Conservation (phyloP, 2,888 invertebrate species). For the Brachynemurus nebulosus region DNA sequence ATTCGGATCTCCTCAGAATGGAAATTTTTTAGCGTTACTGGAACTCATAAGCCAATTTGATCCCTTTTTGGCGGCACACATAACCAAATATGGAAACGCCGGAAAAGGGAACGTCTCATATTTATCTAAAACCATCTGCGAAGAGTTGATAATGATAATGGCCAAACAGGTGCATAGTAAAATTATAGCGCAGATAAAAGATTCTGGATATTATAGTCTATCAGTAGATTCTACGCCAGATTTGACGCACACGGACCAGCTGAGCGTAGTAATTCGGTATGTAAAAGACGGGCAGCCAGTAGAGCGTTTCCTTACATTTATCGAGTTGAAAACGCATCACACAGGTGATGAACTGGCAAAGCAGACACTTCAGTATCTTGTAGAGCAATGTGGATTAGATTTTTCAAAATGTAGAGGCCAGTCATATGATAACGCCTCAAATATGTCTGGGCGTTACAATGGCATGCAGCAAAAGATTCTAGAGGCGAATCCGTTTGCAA, state of each 20-base stretch:
- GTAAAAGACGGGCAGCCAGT: slow-evolving; percentile 10
- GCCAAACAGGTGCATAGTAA: background rate
- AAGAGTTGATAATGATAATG: slow-evolving; percentile 15
- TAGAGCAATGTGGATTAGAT: background rate
- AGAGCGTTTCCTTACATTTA: slow-evolving; percentile 5
- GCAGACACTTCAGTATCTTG: background rate
- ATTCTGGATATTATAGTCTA: background rate
- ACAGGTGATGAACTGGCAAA: background rate
- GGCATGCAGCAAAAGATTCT: background rate
- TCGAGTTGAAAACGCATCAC: background rate
- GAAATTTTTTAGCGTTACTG: slow-evolving; percentile 11
- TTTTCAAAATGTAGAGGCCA: background rate
- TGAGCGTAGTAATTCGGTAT: slow-evolving; percentile 19
- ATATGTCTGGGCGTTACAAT: background rate
- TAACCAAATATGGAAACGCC: slow-evolving; percentile 7
- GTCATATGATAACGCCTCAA: background rate
- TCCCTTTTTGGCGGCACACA: slow-evolving; percentile 6
- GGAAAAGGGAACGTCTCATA: slow-evolving; percentile 13
- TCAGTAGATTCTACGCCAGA: background rate
- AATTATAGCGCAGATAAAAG: background rate
- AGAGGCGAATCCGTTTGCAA: slow-evolving; percentile 8
- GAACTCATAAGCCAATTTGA: slow-evolving; percentile 12
- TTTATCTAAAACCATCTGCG: slow-evolving; percentile 16
- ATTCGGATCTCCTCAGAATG: slow-evolving; percentile 12
- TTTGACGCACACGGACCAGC: slow-evolving; percentile 19